Percentiles rank a stretch among this genome's conserved stretches.
phyloP scores from a whole-genome alignment of 2,113 vertebrate species.

The Alligator sinensis region DNA sequence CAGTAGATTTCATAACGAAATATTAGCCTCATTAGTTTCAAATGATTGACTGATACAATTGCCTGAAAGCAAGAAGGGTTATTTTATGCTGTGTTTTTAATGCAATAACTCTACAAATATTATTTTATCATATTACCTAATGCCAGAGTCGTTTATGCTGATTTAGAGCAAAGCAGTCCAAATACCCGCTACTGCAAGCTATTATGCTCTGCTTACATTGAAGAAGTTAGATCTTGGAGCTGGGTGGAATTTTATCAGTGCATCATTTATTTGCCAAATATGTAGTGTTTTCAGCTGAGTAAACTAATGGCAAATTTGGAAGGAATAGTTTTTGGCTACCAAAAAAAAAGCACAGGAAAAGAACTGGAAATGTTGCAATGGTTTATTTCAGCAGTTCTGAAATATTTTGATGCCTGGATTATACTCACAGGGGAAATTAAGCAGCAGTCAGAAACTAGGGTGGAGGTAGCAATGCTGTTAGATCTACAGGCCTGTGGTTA shows the following conservation, averaged over 20 bases:
- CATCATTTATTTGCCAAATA: neutral
- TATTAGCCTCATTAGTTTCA: neutral
- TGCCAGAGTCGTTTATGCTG: neutral
- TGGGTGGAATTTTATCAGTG: neutral
- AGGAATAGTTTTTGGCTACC: neutral
- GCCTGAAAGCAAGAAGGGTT: neutral
- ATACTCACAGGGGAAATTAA: neutral
- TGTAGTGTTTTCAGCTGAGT: neutral
- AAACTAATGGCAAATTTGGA: neutral
- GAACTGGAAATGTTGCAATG: neutral
- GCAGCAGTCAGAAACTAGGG: rapidly evolving
- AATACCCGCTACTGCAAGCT: neutral
- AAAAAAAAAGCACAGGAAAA: neutral
- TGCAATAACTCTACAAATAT: neutral
- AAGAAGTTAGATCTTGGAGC: neutral
- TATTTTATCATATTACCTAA: slow-evolving; percentile 1
- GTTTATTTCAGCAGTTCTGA: neutral
- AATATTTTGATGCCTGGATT: neutral
- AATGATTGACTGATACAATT: neutral
- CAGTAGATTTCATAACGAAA: neutral
- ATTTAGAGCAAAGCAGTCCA: neutral
- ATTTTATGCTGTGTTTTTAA: neutral
- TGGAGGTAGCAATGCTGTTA: neutral
- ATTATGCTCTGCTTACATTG: neutral
- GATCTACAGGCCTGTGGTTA: neutral